These are phyloP conservation scores for Scarus forsteni DNA, from an alignment of 2,797 vertebrate species.

Conservation along the genomic window DNA sequence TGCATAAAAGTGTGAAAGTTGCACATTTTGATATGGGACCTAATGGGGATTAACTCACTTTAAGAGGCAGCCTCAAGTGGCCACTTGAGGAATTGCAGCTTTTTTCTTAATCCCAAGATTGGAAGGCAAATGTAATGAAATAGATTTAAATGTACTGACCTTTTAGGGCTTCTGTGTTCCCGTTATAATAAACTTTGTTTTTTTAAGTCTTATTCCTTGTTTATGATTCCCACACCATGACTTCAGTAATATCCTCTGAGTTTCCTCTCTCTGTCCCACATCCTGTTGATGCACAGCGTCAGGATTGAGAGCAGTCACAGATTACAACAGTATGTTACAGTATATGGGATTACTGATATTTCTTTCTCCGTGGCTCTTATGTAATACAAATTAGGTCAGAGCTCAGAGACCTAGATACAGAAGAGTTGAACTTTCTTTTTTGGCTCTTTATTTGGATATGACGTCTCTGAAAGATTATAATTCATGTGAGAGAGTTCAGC, in stretches of 20 bases:
- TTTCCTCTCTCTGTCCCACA: slow-evolving; percentile 10
- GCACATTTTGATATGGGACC: not conserved
- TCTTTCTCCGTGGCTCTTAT: slow-evolving; percentile 37
- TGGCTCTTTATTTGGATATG: slow-evolving; percentile 1
- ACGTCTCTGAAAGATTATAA: slow-evolving; percentile 7
- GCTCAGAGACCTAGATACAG: slow-evolving; percentile 36
- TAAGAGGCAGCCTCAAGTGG: not conserved
- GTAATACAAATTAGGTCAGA: slow-evolving; percentile 43
- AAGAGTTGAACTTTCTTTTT: slow-evolving; percentile 10
- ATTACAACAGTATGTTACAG: slow-evolving; percentile 35
- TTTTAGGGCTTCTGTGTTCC: too few species aligned
- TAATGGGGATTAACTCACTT: not conserved
- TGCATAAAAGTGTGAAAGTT: not conserved
- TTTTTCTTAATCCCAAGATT: not conserved
- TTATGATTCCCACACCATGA: not conserved
- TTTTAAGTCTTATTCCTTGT: not conserved
- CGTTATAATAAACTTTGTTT: not conserved
- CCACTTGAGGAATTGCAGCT: not conserved
- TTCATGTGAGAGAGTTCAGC: not conserved
- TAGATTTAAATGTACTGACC: too few species aligned
- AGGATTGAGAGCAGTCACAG: slow-evolving; percentile 48
- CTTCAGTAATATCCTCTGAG: not conserved
- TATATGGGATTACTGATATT: slow-evolving; percentile 47
- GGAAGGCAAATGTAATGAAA: too few species aligned
- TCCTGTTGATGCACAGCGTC: slow-evolving; percentile 12